Evolutionary conservation across 2,888 invertebrate genomes (phyloP), one percentile per base, ranked within the genome.

Genomic region (Aporophyla lueneburgensis): DNA sequence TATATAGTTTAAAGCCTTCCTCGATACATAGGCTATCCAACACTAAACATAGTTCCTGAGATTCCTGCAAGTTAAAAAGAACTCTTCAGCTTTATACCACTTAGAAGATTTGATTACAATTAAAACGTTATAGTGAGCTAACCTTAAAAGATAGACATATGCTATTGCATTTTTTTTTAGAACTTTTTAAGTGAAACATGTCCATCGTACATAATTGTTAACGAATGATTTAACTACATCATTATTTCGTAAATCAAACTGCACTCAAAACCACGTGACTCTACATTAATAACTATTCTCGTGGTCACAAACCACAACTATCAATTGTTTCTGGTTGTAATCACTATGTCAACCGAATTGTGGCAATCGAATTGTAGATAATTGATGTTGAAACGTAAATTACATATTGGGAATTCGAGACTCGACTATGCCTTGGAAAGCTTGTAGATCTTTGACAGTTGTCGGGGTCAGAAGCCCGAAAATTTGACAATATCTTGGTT

Each of bases 281-380:
- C 0, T 21, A 12, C 16, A 51, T 21, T 5, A 69, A 19, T 46
- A 43, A 10, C 5, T n/a, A 54, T 49, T 43, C 49, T 24, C 51
- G 59, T 27, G 59, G 59, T 46, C 14, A 19, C 40, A 2, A n/a
- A 66, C 69, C 59, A 24, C 82, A 59, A 12, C 19, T 16, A 65
- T 19, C 54, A 76, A 76, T 69, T 66, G 61, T 56, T 76, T 24
- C 33, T 21, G 54, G 5, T 53, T 59, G 54, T 21, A 59, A 78
- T 77, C n/a, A 62, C 53, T 19, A 24, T 27, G 59, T 12, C 46
- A 65, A 46, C 24, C 12, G n/a, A 58, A 63, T 21, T 80, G 27
- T 24, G 62, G 56, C 3, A 10, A n/a, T 16, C 49, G 14, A 43
- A 71, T 63, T 24, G 51, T 49, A 27, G 0, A 49, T 49, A 27